Conservation (phyloP, 1,140 invertebrate species). For the Bilobella aurantiaca region DNA sequence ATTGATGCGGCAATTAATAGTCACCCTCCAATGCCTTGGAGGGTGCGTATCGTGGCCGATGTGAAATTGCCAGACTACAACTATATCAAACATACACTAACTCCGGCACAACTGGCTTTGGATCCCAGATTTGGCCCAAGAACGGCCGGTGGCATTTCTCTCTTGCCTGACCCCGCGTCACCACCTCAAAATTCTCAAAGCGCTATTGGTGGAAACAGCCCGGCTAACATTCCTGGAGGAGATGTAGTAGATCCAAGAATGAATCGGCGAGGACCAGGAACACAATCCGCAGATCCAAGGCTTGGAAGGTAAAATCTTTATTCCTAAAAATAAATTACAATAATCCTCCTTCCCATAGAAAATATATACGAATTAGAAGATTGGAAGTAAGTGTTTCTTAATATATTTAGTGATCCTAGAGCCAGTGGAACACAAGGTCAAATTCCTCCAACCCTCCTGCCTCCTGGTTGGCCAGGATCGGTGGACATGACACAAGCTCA, state of each 20-base stretch:
- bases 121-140: slow-evolving; percentile 22
- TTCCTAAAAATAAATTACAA: background rate
- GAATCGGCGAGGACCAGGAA: slow-evolving; percentile 6
- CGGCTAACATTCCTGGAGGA: background rate
- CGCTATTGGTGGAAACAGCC: background rate
- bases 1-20: slow-evolving; percentile 68
- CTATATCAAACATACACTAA: slow-evolving; percentile 53
- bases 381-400: background rate
- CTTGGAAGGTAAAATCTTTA: background rate
- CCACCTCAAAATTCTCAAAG: slow-evolving; percentile 2
- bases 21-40: slow-evolving; percentile 61
- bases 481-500: background rate
- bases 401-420: background rate
- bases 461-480: background rate
- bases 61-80: slow-evolving; percentile 54
- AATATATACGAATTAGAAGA: too few species aligned
- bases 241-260: slow-evolving; percentile 5
- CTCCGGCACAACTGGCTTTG: slow-evolving; percentile 13
- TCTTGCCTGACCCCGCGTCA: background rate
- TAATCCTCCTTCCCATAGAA: too few species aligned
- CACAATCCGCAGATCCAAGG: background rate
- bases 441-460: background rate
- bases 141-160: slow-evolving; percentile 9
- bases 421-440: background rate
- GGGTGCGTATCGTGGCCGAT: slow-evolving; percentile 54